Evolutionary conservation across 2,113 vertebrate genomes (phyloP).

Genomic region (Zeus faber): DNA sequence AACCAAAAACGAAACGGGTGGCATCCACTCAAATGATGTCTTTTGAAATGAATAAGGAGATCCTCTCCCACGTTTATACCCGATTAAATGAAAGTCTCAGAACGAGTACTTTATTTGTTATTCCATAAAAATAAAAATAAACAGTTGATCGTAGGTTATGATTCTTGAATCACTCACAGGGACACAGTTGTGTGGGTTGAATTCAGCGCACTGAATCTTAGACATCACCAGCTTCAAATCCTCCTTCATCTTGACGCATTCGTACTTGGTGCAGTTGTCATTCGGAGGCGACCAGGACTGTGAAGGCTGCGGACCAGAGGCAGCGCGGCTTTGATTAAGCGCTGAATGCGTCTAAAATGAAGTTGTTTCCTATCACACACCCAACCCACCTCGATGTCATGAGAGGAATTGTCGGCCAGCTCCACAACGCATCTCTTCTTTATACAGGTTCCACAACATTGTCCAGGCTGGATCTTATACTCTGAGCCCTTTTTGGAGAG

Average conservation of each 20-base stretch:
- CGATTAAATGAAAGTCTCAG: too few species aligned
- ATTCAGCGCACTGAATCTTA: slow-evolving; percentile 58
- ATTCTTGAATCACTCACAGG: slow-evolving; percentile 70
- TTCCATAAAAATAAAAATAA: too few species aligned
- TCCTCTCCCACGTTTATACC: too few species aligned
- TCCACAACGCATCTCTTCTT: slow-evolving; percentile 62
- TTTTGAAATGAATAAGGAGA: too few species aligned
- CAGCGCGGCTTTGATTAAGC: neutral
- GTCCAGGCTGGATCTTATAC: slow-evolving; percentile 35
- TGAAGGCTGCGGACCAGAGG: slow-evolving; percentile 66
- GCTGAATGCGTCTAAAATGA: neutral
- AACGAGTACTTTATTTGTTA: too few species aligned
- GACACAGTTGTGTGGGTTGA: slow-evolving; percentile 61
- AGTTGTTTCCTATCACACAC: neutral
- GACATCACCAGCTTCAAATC: slow-evolving; percentile 36
- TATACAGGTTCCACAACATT: slow-evolving; percentile 82
- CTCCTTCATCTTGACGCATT: slow-evolving; percentile 63
- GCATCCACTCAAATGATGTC: too few species aligned
- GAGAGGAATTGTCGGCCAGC: slow-evolving; percentile 31
- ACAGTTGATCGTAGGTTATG: neutral
- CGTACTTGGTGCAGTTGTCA: slow-evolving; percentile 73
- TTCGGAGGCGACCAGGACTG: slow-evolving; percentile 61
- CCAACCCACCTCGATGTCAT: slow-evolving; percentile 58
- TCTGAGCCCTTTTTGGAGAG: slow-evolving; percentile 63
- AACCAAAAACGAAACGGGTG: too few species aligned